Evolutionary conservation across 2,888 invertebrate species (phyloP), one percentile per base, ranked within the genome.

Genomic region (Dusona sp.): DNA sequence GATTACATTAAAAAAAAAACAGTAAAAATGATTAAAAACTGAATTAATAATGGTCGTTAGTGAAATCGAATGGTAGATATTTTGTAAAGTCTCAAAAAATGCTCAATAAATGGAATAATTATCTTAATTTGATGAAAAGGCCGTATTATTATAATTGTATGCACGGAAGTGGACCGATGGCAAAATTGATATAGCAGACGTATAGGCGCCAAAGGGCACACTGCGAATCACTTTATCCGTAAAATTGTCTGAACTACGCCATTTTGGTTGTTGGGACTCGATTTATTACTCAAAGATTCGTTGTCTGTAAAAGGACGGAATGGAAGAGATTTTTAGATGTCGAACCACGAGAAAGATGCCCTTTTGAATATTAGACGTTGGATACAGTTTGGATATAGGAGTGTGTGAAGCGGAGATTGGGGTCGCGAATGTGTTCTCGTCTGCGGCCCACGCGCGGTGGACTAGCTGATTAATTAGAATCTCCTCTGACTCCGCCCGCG

Each of bases 401-500:
- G 64, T 64, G 45, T 77, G 75, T 38, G 65, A 68, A 78, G 74
- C 70, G 57, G 61, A 54, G 86, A 84, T 70, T 65, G 77, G 84
- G 86, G 86, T 84, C 90, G 90, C 90, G 89, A 83, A 77, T 85
- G 87, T 29, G 51, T 74, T 77, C 70, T 77, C 75, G 75, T 82
- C 77, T 82, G 82, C 73, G 65, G 74, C 73, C 73, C 64, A 54
- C 83, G 61, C 83, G 74, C 74, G 90, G 89, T 83, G 90, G 82
- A 89, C 91, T 92, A 93, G 92, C 90, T 93, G 92, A 93, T 93
- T 93, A 93, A 93, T 93, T 93, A 93, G 92, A 92, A 92, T 90
- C 92, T 92, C 85, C 86, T 79, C 84, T 51, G 75, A 79, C 45
- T 75, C 84, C 85, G 61, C 83, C 75, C 80, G 57, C 61, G 84